Conservation (phyloP, 2,113 vertebrate genomes). For the Anser cygnoides region DNA sequence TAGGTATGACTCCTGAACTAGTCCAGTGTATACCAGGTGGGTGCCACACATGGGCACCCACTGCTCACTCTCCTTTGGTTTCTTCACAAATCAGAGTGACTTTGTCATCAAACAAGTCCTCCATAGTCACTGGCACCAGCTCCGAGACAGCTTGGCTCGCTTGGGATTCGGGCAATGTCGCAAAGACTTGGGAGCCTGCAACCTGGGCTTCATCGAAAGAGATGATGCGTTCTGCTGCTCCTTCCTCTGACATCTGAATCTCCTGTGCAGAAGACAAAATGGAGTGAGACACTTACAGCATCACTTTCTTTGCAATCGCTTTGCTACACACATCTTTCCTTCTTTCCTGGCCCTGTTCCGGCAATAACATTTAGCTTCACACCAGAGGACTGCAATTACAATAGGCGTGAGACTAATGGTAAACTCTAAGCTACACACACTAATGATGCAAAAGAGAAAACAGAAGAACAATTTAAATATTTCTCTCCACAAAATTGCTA, state of each 20-base stretch:
- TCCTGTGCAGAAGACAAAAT: conserved; percentile 68
- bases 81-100: conserved; percentile 86
- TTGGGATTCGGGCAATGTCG: conserved; percentile 75
- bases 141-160: conserved; percentile 61
- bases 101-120: conserved; percentile 83
- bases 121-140: conserved; percentile 85
- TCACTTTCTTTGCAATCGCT: background rate
- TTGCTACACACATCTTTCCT: background rate
- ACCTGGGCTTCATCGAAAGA: conserved; percentile 76
- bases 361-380: conserved; percentile 44
- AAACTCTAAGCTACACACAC: conserved; percentile 40
- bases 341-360: background rate
- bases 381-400: conserved; percentile 58
- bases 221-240: conserved; percentile 64
- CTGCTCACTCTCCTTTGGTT: conserved; percentile 12
- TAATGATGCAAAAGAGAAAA: conserved; percentile 55
- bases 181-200: conserved; percentile 79
- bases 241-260: conserved; percentile 62
- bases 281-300: background rate
- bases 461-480: conserved; percentile 66
- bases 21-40: background rate
- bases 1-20: background rate
- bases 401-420: conserved; percentile 37
- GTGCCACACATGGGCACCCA: accelerated
- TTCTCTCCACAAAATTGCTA: conserved; percentile 53